Evolutionary conservation across 2,113 vertebrate genomes (phyloP), one percentile per base, ranked within the genome.

Genomic region (Tetraodon nigroviridis): DNA sequence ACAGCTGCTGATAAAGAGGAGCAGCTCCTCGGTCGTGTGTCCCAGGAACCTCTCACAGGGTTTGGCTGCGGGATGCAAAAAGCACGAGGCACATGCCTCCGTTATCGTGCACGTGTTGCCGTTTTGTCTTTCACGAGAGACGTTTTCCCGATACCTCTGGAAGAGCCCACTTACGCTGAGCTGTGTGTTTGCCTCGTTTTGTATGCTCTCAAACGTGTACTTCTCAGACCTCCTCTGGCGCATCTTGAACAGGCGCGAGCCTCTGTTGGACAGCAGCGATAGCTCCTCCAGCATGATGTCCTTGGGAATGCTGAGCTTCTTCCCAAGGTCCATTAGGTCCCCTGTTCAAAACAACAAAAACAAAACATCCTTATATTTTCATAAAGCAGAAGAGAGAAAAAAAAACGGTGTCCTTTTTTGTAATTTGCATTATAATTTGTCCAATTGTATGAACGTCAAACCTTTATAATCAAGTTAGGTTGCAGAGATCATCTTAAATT

Each of bases 231-330:
- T 91, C 61, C 93, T 89, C 89, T 99, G 96, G 15, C 96, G 92
- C 91, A 94, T 95, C 88, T 97, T 98, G 83, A 99, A 99, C 19
- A 99, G 92, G 6, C 94, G 90, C 46, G 97, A 96, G 0, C 97
- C 97, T 82, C 95, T 92, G 83, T 99, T 99, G 77, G 92, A 91
- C 56, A 93, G 90, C 19, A 94, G 89, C 0, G 96, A 98, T 27
- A 99, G 56, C 67, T 99, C 97, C 83, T 99, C 97, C 81, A 99
- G 77, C 97, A 99, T 99, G 76, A 99, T 98, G 74, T 99, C 97
- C 82, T 92, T 93, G 17, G 97, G 97, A 1, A 89, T 90, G 83
- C 94, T 94, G 79, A 95, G 91, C 80, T 99, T 99, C 81, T 96
- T 99, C 1, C 97, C 97, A 1, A 98, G 91, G 78, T 98, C 91